phyloP scores from a whole-genome alignment of 2,888 invertebrate species.

The Leptinotarsa juncta region DNA sequence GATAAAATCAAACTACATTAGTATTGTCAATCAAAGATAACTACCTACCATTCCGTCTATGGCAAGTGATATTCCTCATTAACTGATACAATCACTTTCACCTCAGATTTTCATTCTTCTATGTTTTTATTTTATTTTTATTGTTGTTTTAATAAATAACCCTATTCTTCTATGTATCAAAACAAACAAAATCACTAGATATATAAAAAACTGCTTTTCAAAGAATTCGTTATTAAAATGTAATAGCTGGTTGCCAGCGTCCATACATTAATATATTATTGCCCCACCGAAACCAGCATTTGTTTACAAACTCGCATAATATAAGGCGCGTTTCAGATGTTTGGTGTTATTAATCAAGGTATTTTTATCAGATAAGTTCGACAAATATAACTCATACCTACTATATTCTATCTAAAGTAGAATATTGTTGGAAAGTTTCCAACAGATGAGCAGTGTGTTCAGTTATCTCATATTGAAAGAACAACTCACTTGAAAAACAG shows the following conservation, averaged over 20 bases:
- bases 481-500: constrained; percentile 39
- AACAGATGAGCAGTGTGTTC: constrained; percentile 43
- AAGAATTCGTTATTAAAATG: constrained; percentile 1
- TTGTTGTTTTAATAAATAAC: too few species aligned
- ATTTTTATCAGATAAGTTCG: constrained; percentile 36
- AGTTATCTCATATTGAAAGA: constrained; percentile 39
- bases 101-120: too few species aligned
- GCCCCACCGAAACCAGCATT: constrained; percentile 22
- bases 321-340: constrained; percentile 32
- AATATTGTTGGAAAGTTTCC: constrained; percentile 40
- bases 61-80: too few species aligned
- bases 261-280: constrained; percentile 27
- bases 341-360: constrained; percentile 23
- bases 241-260: background rate
- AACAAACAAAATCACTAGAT: background rate
- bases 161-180: too few species aligned
- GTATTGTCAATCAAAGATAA: too few species aligned
- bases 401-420: constrained; percentile 21
- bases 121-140: too few species aligned
- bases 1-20: too few species aligned
- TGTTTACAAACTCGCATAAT: constrained; percentile 39
- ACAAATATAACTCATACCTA: constrained; percentile 17
- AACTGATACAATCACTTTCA: too few species aligned
- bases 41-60: too few species aligned
- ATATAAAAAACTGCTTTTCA: constrained; percentile 4